Evolutionary conservation across 2,888 invertebrate species (phyloP).

Genomic region (Beris morrisii): DNA sequence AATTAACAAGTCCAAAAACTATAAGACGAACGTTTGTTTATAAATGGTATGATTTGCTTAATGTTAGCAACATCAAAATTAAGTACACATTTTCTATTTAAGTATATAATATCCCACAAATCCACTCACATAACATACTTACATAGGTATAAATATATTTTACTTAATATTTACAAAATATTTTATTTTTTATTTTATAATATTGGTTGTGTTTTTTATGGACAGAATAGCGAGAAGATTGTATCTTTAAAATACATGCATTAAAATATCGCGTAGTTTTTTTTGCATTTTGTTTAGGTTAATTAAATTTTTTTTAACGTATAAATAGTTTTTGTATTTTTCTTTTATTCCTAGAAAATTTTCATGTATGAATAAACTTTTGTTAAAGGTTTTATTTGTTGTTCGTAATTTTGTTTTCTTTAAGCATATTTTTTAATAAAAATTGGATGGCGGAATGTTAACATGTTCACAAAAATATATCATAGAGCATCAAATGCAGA

Average conservation of each 20-base stretch:
- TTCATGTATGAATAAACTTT: slow-evolving; percentile 11
- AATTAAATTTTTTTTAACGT: slow-evolving; percentile 38
- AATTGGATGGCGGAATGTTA: slow-evolving; percentile 46
- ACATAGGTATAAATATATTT: not conserved
- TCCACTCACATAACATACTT: too few relatives aligned
- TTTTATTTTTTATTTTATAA: slow-evolving; percentile 4
- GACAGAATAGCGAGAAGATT: slow-evolving; percentile 44
- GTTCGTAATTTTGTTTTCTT: not conserved
- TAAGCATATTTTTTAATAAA: slow-evolving; percentile 5
- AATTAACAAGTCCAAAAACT: too few relatives aligned
- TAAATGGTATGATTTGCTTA: too few relatives aligned
- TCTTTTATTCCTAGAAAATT: slow-evolving; percentile 18
- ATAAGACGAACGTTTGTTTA: too few relatives aligned
- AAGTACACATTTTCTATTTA: too few relatives aligned
- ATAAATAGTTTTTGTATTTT: slow-evolving; percentile 34
- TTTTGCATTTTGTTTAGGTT: slow-evolving; percentile 34
- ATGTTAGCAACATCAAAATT: too few relatives aligned
- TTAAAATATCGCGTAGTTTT: slow-evolving; percentile 30
- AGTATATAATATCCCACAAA: too few relatives aligned
- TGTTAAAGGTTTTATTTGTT: slow-evolving; percentile 1
- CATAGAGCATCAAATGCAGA: too few relatives aligned
- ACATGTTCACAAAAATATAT: slow-evolving; percentile 43
- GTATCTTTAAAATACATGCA: slow-evolving; percentile 44
- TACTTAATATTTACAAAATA: slow-evolving; percentile 2
- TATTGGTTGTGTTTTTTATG: slow-evolving; percentile 32